Conservation (phyloP, 64 coral and sea anemone species). For the Pocillopora verrucosa region DNA sequence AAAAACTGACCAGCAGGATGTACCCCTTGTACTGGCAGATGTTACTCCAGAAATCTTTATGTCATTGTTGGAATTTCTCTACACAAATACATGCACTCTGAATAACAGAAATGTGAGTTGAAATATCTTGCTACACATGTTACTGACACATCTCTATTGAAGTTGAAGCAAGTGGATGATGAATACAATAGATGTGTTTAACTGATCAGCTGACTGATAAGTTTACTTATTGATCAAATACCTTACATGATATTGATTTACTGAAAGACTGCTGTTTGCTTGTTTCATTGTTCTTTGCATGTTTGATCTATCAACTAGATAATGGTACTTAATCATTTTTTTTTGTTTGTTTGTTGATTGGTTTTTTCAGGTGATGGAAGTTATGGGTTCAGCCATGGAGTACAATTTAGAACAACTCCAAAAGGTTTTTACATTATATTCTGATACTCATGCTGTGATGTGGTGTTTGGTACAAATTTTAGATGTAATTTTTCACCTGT, state of each 20-base stretch:
- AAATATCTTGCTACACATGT: not conserved
- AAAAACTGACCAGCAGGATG: slow-evolving; percentile 69
- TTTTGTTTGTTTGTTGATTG: not conserved
- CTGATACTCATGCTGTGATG: not conserved
- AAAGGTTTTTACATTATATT: slow-evolving; percentile 37
- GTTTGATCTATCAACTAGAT: no score
- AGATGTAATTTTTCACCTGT: no score
- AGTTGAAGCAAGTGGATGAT: no score
- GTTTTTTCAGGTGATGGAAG: slow-evolving; percentile 87
- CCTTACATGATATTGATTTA: no score
- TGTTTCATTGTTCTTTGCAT: no score
- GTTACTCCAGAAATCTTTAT: slow-evolving; percentile 88
- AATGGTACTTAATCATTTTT: not conserved
- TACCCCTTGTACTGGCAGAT: slow-evolving; percentile 89
- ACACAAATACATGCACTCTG: slow-evolving; percentile 94
- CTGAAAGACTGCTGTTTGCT: no score
- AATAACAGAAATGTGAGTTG: slow-evolving; percentile 85
- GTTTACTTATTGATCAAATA: no score
- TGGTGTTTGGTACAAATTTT: no score
- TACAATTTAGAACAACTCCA: slow-evolving; percentile 92
- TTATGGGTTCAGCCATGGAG: slow-evolving; percentile 93
- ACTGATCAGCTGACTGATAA: no score
- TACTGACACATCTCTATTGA: no score
- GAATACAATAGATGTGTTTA: no score
- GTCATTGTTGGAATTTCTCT: slow-evolving; percentile 91